Evolutionary conservation across 2,888 invertebrate species (phyloP).

Genomic region (Heliothis peltigera): DNA sequence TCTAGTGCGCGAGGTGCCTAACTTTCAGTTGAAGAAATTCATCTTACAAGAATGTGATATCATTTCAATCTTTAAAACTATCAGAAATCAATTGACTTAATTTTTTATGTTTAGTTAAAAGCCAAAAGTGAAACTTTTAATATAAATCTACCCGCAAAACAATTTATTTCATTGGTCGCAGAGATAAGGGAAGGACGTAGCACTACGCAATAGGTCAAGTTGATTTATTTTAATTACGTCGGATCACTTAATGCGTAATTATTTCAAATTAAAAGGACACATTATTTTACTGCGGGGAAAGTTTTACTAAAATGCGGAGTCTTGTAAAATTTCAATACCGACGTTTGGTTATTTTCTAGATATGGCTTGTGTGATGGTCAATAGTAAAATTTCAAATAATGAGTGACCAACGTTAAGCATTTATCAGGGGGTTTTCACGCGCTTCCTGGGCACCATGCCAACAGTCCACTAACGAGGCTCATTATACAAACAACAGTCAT

Average conservation of each 20-base stretch:
- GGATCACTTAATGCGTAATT: background rate
- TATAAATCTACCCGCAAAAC: background rate
- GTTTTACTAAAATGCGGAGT: background rate
- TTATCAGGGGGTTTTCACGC: constrained; percentile 47
- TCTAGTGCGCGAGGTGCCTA: too few species aligned
- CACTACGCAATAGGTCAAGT: background rate
- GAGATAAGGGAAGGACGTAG: background rate
- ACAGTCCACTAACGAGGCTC: constrained; percentile 77
- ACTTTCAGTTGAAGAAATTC: too few species aligned
- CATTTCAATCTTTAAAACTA: too few species aligned
- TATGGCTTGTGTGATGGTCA: background rate
- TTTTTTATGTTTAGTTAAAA: background rate
- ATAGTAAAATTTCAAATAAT: constrained; percentile 37
- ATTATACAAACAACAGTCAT: constrained; percentile 76
- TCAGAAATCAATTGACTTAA: background rate
- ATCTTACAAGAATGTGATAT: too few species aligned
- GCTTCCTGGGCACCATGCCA: constrained; percentile 70
- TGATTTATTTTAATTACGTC: background rate
- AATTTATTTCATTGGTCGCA: background rate
- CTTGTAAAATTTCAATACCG: background rate
- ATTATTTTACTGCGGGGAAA: background rate
- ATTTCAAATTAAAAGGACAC: background rate
- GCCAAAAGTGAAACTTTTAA: background rate
- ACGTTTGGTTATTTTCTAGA: too few species aligned
- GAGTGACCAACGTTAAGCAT: constrained; percentile 44